These are phyloP conservation scores for Micoletzkya japonica DNA, from an alignment of 2,888 invertebrate genomes.

Conservation along the genomic window DNA sequence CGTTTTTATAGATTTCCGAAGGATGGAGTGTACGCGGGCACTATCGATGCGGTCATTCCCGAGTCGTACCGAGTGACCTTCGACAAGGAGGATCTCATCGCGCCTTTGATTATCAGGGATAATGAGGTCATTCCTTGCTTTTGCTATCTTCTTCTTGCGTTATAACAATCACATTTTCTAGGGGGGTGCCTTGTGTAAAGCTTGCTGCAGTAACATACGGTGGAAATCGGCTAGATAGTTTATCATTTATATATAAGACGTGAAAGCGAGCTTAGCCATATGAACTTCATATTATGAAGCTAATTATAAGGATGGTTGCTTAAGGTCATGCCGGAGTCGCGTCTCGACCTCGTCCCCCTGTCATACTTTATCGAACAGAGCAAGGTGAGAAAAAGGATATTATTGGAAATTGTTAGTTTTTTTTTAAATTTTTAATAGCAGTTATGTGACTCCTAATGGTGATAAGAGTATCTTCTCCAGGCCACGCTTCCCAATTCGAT, in stretches of 20 bases:
- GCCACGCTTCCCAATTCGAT: conserved; percentile 33
- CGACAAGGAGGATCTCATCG: conserved; percentile 51
- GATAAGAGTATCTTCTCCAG: background rate
- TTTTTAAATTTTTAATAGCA: background rate
- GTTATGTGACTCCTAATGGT: background rate
- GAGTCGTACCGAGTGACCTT: conserved; percentile 60
- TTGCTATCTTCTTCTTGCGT: background rate
- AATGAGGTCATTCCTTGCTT: conserved; percentile 29
- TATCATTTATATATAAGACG: too few species aligned
- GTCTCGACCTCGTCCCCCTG: conserved; percentile 52
- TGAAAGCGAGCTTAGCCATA: too few species aligned
- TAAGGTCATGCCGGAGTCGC: conserved; percentile 53
- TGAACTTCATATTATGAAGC: too few species aligned
- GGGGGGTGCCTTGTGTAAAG: too few species aligned
- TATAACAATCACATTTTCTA: too few species aligned
- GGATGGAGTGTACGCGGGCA: conserved; percentile 62
- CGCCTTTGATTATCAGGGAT: conserved; percentile 43
- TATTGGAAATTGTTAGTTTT: too few species aligned
- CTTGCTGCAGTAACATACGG: too few species aligned
- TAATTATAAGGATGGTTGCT: too few species aligned
- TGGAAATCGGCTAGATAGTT: too few species aligned
- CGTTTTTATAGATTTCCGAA: conserved; percentile 36
- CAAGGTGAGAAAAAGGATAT: too few species aligned
- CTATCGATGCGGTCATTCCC: conserved; percentile 59
- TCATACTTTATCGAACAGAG: conserved; percentile 62